Percentiles rank a stretch among this genome's conserved stretches.
These are phyloP conservation scores for Illadopsis cleaveri DNA, from an alignment of 2,113 vertebrate genomes.

Conservation along the genomic window DNA sequence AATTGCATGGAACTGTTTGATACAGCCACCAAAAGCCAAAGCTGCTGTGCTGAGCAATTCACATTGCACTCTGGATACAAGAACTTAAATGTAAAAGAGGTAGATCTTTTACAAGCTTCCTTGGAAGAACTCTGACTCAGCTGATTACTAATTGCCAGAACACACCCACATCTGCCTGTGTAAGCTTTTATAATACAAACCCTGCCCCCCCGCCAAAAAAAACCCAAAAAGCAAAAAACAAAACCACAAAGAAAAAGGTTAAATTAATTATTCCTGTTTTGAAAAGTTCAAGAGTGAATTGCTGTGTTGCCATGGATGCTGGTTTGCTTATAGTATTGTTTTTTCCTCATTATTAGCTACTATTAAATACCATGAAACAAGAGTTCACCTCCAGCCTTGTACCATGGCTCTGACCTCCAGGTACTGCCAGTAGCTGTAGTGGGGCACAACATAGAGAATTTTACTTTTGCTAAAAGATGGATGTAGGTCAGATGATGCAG, in stretches of 20 bases:
- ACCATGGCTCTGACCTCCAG: background rate
- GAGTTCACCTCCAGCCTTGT: background rate
- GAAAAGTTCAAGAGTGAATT: slow-evolving; percentile 10
- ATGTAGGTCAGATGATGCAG: background rate
- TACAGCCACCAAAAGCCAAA: background rate
- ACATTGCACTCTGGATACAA: background rate
- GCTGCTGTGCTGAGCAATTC: background rate
- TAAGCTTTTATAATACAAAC: slow-evolving; percentile 12
- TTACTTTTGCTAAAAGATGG: background rate
- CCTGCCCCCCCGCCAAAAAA: no score
- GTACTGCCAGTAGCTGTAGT: background rate
- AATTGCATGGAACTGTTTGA: background rate
- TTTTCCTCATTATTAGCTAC: background rate
- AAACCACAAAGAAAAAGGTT: background rate
- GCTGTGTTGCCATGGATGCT: background rate
- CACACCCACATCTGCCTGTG: slow-evolving; percentile 1
- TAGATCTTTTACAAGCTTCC: background rate
- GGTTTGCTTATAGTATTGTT: background rate
- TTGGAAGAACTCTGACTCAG: slow-evolving; percentile 21
- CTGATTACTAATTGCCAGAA: slow-evolving; percentile 31
- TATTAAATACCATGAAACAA: background rate
- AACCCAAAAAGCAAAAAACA: background rate
- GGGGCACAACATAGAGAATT: background rate
- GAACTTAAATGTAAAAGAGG: background rate
- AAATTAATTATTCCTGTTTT: background rate